Base-by-base conservation (phyloP, 2,113 vertebrate genomes). In the Tragelaphus strepsiceros region DNA sequence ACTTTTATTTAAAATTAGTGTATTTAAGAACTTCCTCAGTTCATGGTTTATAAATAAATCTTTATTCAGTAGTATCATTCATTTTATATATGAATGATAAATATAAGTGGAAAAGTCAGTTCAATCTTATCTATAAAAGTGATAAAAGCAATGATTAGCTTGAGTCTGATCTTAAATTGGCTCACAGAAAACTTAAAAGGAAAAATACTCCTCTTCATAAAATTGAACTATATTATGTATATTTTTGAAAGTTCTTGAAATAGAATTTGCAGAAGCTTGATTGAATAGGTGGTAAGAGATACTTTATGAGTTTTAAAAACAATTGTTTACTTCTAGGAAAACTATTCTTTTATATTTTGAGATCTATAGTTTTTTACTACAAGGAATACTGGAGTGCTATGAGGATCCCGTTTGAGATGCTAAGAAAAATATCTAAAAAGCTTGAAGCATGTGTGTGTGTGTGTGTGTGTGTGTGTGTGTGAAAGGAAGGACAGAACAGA, bases 181-280 rank as follows among this genome's bases (percentile, higher is more conserved):
- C 61, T 61, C 30, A 64, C 5, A 91, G 61, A 88, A 82, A 90
- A 83, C 43, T 78, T 85, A 61, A 96, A 92, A 43, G 19, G n/a
- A 92, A 83, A 64, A 71, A 32, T 56, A 54, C 9, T 74, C 59
- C 3, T 22, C 2, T 95, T 35, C 58, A 51, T 59, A 59, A 91
- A 94, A 54, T 62, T 83, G 7, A 81, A 64, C 11, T 80, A 54
- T 51, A 78, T 21, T 95, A 78, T 77, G 7, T 74, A 14, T 46
- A 21, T 17, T 95, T 97, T 87, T 64, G 10, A 74, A 97, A 88
- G 5, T 53, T 87, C 53, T 67, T 96, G 17, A 95, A 96, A 77
- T 51, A 91, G 86, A 80, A 35, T 81, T n/a, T n/a, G 32, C 2
- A 28, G 51, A 59, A 4, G 14, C 17, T 67, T 88, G 58, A 43